Evolutionary conservation across 1,140 invertebrate species (phyloP), one percentile per base, ranked within the genome.

Genomic region (Antheraea pernyi): DNA sequence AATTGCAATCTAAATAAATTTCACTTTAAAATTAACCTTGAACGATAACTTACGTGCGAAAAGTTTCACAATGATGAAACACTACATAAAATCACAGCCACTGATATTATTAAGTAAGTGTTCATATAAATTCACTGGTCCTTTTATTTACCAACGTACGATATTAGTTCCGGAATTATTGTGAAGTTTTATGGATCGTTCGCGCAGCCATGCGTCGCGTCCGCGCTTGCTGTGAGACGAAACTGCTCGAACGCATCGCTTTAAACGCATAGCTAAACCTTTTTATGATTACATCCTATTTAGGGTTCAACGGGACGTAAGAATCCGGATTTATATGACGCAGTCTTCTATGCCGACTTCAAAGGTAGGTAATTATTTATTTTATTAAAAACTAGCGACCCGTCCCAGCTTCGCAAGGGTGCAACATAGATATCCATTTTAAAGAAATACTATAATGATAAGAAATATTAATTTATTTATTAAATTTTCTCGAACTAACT

Each of bases 281-380:
- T 79, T 76, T 79, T 76, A 63, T 76, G 60, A 19, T 9, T 46
- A 67, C 73, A 76, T 83, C 79, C 81, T 73, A 81, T 80, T 83
- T 83, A 83, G 81, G 78, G 78, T 77, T 82, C 78, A 72, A 71
- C 70, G 62, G 69, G 60, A 75, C 13, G 53, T 53, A 53, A 37
- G 48, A 66, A 75, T 72, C 71, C 75, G 42, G 71, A 71, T 70
- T 30, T 61, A 22, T 36, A 61, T 13, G 60, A 13, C 9, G 60
- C 18, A 30, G 19, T 22, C 19, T 61, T 22, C 16, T 6, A 61
- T 22, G 13, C 16, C 5, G 4, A 13, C 16, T 53, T 53, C 11
- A 11, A 42, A 42, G 39, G 39, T 42, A 42, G n/a, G n/a, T n/a
- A n/a, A n/a, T n/a, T n/a, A n/a, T n/a, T n/a, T n/a, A n/a, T n/a